Evolutionary conservation across 2,888 invertebrate species (phyloP).

Genomic region (Isotomurus palustris): DNA sequence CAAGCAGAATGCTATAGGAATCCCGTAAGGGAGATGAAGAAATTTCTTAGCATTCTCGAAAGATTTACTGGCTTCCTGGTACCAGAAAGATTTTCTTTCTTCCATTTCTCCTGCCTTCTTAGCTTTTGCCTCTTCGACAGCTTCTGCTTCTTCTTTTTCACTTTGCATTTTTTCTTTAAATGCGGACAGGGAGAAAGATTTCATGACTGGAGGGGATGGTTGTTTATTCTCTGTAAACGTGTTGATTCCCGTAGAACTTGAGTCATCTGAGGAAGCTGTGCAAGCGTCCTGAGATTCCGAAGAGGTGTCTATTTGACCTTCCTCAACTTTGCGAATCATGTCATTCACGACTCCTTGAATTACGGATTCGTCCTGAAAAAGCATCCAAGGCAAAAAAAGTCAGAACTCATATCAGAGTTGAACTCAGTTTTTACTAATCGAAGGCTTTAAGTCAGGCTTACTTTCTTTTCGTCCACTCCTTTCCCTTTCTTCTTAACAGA

Average conservation of each 20-base stretch:
- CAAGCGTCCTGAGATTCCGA: constrained; percentile 1
- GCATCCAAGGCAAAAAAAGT: too few relatives aligned
- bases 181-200: constrained; percentile 31
- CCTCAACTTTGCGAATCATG: constrained; percentile 50
- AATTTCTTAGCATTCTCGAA: constrained; percentile 14
- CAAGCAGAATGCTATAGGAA: constrained; percentile 60
- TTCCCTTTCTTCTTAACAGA: too few relatives aligned
- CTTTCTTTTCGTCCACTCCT: too few relatives aligned
- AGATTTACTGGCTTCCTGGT: not conserved
- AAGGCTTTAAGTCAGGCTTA: too few relatives aligned
- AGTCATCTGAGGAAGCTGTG: not conserved
- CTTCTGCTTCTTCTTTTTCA: constrained; percentile 13
- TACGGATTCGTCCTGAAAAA: constrained; percentile 50
- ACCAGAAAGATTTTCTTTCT: too few relatives aligned
- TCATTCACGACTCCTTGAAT: constrained; percentile 50
- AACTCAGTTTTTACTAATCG: too few relatives aligned
- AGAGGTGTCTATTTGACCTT: constrained; percentile 25
- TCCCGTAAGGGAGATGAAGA: constrained; percentile 45
- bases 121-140: constrained; percentile 5
- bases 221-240: too few relatives aligned
- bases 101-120: too few relatives aligned
- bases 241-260: not conserved
- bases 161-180: constrained; percentile 32
- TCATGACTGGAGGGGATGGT: constrained; percentile 13
- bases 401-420: too few relatives aligned